phyloP scores from a whole-genome alignment of 2,113 vertebrate species.

The Penelope pileata region DNA sequence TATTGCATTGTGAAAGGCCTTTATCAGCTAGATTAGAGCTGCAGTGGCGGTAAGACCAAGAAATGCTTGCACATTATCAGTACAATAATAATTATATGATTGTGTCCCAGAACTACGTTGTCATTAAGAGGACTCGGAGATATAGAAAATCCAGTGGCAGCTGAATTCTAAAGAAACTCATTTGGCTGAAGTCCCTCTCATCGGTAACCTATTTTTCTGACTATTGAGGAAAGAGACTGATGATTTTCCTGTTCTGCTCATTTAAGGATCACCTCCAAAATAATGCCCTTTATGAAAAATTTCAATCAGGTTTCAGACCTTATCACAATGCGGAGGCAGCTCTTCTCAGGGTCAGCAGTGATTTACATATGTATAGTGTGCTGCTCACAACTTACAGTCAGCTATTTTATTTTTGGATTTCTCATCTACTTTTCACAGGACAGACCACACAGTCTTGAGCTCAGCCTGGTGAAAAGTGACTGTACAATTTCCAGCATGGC shows the following conservation, averaged over 20 bases:
- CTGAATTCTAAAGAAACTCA: conserved; percentile 3
- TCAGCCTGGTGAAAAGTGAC: neutral
- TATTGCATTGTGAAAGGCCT: neutral
- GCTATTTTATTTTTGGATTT: conserved; percentile 70
- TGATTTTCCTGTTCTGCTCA: conserved; percentile 34
- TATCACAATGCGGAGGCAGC: conserved; percentile 52
- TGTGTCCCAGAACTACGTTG: neutral
- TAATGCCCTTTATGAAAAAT: conserved; percentile 59
- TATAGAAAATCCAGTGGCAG: fast-evolving
- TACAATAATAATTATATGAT: conserved; percentile 4
- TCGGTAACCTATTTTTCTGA: conserved; percentile 17
- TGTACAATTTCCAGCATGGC: neutral
- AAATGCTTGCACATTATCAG: neutral
- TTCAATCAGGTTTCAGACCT: conserved; percentile 65
- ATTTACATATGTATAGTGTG: conserved; percentile 64
- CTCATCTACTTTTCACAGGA: conserved; percentile 65
- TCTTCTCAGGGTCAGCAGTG: conserved; percentile 47
- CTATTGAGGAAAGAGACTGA: neutral
- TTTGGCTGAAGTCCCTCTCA: conserved; percentile 1
- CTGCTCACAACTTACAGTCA: conserved; percentile 48
- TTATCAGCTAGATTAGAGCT: neutral
- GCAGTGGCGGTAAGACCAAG: neutral
- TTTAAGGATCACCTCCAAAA: conserved; percentile 56
- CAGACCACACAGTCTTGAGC: conserved; percentile 57
- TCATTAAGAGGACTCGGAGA: neutral